Base-by-base conservation (phyloP, 2,797 vertebrate species). In the Cryptoblepharus egeriae region DNA sequence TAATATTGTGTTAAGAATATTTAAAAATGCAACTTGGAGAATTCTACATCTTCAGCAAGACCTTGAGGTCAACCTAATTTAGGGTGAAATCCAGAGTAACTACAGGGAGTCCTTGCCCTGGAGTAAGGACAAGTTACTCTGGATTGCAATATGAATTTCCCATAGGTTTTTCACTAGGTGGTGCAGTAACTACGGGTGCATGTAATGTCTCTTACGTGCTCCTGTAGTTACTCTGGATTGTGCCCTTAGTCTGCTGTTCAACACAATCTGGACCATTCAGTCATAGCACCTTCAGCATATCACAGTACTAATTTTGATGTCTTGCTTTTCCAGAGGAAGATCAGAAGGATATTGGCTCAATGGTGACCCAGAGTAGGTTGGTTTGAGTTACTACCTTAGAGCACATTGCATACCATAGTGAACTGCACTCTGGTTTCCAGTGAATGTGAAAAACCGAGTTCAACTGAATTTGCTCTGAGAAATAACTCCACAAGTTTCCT, bases 31-130 rank as follows among this genome's bases (percentile, higher is more conserved):
- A n/a, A 76, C 60, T 65, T 60, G 57, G 81, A 28, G 60, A 78
- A 37, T 83, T 65, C n/a, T 5, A 72, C 60, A 83, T 78, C 60
- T 78, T 83, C 78, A 65, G 45, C 60, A 78, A 72, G 68, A 55
- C 45, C 68, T 37, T 75, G 72, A 82, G 64, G 64, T 82, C 80
- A 69, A 76, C 58, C 45, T 72, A 72, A 83, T 77, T 49, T 77
- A n/a, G n/a, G n/a, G n/a, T n/a, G n/a, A n/a, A n/a, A n/a, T n/a
- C n/a, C n/a, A n/a, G n/a, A n/a, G n/a, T n/a, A n/a, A n/a, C n/a
- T n/a, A n/a, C n/a, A n/a, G n/a, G n/a, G n/a, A n/a, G n/a, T n/a
- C n/a, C n/a, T n/a, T n/a, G n/a, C n/a, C n/a, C n/a, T n/a, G n/a
- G n/a, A n/a, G n/a, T n/a, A n/a, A n/a, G n/a, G n/a, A n/a, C n/a